Evolutionary conservation across 2,888 invertebrate species (phyloP), one percentile per base, ranked within the genome.

Genomic region (Odontomyia ornata): DNA sequence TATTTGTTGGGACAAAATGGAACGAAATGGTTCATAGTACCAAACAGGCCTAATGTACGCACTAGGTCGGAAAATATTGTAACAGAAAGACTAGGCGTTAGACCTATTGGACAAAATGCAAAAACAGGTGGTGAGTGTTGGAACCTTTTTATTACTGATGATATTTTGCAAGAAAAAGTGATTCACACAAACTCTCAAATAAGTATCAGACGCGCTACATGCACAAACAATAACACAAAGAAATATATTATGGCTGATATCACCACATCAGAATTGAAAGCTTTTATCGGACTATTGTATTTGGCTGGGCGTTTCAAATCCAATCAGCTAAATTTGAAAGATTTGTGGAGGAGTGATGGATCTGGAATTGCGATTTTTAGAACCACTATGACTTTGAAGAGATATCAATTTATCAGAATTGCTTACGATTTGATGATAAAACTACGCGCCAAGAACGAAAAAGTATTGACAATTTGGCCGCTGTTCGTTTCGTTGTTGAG

Each of bases 371-470:
- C 4, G 18, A 52, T 52, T 18, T 52, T 52, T 52, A 13, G 52
- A 13, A 52, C 52, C 18, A 72, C 28, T 27, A 72, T 72, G 57
- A 25, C 52, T 5, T 18, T 30, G 56, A 7, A 56, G 23, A 25
- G 72, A 30, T 72, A 56, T 72, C 15, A 56, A 1, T 72, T 72
- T 72, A 7, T 72, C 27, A 28, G n/a, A 52, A 57, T 28, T 28
- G 72, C 23, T 5, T 72, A n/a, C n/a, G 72, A 9, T 72, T 72
- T 28, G 72, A 72, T 28, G 56, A 72, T 28, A 18, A 18, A 28
- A 9, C 7, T 11, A 72, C 72, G 9, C 27, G 72, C 7, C n/a
- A 43, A 5, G 67, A 47, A 52, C n/a, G 71, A 25, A 46, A 52
- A 52, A 56, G 27, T 4, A 9, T 28, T 27, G 72, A 72, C 30